phyloP scores from a whole-genome alignment of 2,888 invertebrate species.

The Encarsia formosa region DNA sequence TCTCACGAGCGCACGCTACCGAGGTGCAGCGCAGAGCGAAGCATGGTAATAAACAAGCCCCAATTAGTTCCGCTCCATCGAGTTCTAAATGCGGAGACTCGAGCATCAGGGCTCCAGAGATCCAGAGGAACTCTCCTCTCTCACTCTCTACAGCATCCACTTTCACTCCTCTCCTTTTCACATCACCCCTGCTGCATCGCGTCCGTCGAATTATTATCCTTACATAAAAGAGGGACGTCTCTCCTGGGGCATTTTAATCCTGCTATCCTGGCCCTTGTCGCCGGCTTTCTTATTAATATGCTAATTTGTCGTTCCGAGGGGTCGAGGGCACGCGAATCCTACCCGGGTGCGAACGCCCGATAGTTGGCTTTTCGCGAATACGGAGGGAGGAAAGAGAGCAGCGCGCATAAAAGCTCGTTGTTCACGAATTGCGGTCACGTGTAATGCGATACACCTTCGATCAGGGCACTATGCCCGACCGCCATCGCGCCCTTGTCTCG shows the following conservation, averaged over 20 bases:
- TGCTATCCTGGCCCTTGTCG: conserved; percentile 50
- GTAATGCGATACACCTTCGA: conserved; percentile 49
- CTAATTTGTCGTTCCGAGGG: too few relatives aligned
- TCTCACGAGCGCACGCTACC: too few relatives aligned
- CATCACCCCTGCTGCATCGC: background rate
- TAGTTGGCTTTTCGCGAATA: background rate
- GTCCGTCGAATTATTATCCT: conserved; percentile 1
- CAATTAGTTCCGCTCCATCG: conserved; percentile 50
- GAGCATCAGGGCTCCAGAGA: conserved; percentile 45
- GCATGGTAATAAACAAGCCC: conserved; percentile 13
- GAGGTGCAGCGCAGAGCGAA: background rate
- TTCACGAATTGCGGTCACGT: conserved; percentile 41
- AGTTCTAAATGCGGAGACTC: conserved; percentile 51
- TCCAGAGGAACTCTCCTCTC: conserved; percentile 33
- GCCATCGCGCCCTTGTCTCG: background rate
- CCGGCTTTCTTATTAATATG: conserved; percentile 51
- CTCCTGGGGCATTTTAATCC: conserved; percentile 43
- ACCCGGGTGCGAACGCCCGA: background rate
- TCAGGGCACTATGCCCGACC: conserved; percentile 41
- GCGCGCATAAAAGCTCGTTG: background rate
- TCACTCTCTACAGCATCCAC: background rate
- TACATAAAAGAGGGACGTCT: background rate
- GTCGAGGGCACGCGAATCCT: conserved; percentile 3
- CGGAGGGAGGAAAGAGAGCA: background rate
- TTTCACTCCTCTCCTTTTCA: background rate